Percentiles rank a stretch among this genome's conserved stretches.
phyloP scores from a whole-genome alignment of 2,113 vertebrate genomes.

The Ceyx cyanopectus region DNA sequence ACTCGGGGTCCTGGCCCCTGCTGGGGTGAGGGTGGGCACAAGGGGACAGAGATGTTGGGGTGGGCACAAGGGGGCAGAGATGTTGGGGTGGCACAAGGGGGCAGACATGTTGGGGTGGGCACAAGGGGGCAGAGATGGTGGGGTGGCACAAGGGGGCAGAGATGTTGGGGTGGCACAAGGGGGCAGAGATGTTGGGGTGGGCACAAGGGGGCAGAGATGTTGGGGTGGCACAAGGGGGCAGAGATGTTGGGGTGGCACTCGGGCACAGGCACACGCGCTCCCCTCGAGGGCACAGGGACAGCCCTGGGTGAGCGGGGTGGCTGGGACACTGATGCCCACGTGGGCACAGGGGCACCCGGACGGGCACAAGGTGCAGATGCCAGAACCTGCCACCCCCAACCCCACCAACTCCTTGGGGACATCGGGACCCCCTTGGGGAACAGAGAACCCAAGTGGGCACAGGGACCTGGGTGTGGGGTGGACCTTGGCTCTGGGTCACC shows the following conservation, averaged over 20 bases:
- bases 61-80: no score
- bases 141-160: no score
- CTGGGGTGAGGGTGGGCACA: neutral
- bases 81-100: no score
- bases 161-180: no score
- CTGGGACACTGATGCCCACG: neutral
- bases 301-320: neutral
- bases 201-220: neutral
- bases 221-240: neutral
- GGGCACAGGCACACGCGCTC: neutral
- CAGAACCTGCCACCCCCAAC: neutral
- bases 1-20: constrained; percentile 80
- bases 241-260: no score
- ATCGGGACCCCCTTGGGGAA: no score
- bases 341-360: neutral
- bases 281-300: neutral
- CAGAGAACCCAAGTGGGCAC: neutral
- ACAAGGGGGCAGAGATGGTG: no score
- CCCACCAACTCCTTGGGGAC: neutral
- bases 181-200: no score
- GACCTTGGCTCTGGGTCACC: no score
- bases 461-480: neutral
- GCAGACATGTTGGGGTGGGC: no score
- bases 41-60: no score
- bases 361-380: neutral